phyloP scores from a whole-genome alignment of 92 coral and sea anemone genomes.

The Heliopora coerulea region DNA sequence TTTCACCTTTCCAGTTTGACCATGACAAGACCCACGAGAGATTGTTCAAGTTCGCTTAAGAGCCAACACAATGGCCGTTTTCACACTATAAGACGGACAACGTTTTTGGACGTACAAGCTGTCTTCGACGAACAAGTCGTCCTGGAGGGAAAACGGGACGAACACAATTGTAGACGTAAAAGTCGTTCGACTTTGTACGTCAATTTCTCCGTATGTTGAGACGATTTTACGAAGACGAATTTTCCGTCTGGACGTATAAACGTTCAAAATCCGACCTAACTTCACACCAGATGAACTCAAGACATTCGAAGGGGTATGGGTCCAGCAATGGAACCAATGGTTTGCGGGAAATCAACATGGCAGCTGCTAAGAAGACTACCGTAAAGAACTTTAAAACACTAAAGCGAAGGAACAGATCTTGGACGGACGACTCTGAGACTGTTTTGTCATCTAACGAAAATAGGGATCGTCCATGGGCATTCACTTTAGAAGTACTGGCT shows the following conservation, averaged over 20 bases:
- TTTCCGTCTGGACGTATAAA: not conserved
- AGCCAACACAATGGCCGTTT: not conserved
- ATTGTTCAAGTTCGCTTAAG: too few species aligned
- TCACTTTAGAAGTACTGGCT: conserved; percentile 37
- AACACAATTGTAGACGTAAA: not conserved
- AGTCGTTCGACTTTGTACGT: not conserved
- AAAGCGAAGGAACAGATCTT: not conserved
- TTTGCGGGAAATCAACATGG: too few species aligned
- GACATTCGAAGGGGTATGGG: not conserved
- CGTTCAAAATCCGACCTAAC: not conserved
- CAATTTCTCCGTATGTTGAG: not conserved
- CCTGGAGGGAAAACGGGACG: not conserved
- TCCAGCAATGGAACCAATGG: not conserved
- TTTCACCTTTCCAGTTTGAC: too few species aligned
- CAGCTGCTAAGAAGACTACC: not conserved
- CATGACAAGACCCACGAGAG: too few species aligned
- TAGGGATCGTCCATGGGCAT: conserved; percentile 38
- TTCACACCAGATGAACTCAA: not conserved
- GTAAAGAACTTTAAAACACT: too few species aligned
- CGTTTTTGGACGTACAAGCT: not conserved
- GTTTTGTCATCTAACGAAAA: not conserved
- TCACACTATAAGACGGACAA: conserved; percentile 3
- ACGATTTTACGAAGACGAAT: not conserved
- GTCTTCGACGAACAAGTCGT: not conserved
- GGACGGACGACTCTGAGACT: not conserved